Evolutionary conservation across 2,888 invertebrate genomes (phyloP), one percentile per base, ranked within the genome.

Genomic region (Lithophane semibrunnea): DNA sequence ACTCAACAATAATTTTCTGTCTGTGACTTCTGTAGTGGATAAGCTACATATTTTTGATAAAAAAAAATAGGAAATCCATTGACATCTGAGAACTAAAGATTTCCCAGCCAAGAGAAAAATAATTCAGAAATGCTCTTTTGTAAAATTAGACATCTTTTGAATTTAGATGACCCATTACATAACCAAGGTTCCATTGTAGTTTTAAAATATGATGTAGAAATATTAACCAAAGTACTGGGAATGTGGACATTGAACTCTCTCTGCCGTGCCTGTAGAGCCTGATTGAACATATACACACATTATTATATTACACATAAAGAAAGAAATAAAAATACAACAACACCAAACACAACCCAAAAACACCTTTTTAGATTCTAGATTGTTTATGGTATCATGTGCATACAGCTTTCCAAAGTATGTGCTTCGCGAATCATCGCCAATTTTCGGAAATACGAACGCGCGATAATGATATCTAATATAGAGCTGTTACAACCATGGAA

Each of bases 211-310:
- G 56, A 77, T 65, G 54, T 85, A 67, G 37, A 60, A 77, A 85
- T 84, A 85, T 81, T 84, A 84, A 85, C 84, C 84, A 84, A 84
- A 54, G 77, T 77, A 82, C 84, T 84, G 72, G 87, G 80, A 74
- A 86, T 86, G 80, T 86, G 80, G 86, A 86, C 65, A 86, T 78
- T 86, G 86, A 71, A 84, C 70, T 84, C 86, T 86, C 84, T 85
- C 83, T 86, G 86, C 86, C 86, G 66, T 68, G 83, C 75, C 61
- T 86, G 86, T 69, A 84, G 83, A 66, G 85, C 86, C 83, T 82
- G 84, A 79, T 85, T 84, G 68, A 83, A 85, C 71, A 84, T 75
- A 83, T 72, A 84, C 82, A 83, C 75, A 85, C 69, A 75, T 73
- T 84, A 86, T 58, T 76, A 79, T 21, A 76, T 65, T 68, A 75